Evolutionary conservation across 2,797 vertebrate genomes (phyloP), one percentile per base, ranked within the genome.

Genomic region (Pseudotriccus pelzelni): DNA sequence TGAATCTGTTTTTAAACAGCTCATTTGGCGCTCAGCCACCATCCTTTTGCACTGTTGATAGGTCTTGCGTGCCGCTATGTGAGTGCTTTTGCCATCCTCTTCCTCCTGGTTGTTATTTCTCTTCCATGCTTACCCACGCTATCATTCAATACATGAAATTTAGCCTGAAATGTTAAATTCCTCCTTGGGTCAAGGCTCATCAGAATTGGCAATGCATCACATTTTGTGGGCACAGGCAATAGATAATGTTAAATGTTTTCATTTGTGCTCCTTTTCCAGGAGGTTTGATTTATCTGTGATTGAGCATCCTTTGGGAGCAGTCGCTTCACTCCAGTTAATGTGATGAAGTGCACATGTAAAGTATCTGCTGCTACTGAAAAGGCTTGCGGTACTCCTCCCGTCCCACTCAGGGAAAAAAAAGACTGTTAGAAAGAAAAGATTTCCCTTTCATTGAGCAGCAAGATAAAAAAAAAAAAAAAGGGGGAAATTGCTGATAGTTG

Each of bases 281-380:
- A 90, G 36, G 41, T 43, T 93, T 92, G 92, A 84, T 96, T 87
- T 92, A 56, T 90, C 59, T 90, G 59, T 92, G 91, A 44, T 34
- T 0, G 0, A 72, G 75, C 47, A 78, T 92, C 89, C 89, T 93
- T 70, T 67, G 91, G 84, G 87, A 90, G 46, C 73, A 82, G 73
- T 55, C 1, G 0, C 68, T 85, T 93, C 63, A 25, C 66, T 84
- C 34, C 78, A 41, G 43, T 88, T 88, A 78, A 46, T 49, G 70
- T 81, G 91, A 85, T 92, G 82, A 95, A 89, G 66, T 67, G 76
- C 76, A 81, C 69, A 3, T 62, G 66, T 69, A 27, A 89, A 84
- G 12, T 84, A 56, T 75, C 47, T 84, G 55, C 76, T 3, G n/a
- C 90, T 84, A 37, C 87, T 91, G 78, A 68, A 64, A 69, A 46